Percentiles rank a stretch among this genome's conserved stretches.
Evolutionary conservation across 1,140 invertebrate species (phyloP).

Genomic region (Bathynomus jamesi): DNA sequence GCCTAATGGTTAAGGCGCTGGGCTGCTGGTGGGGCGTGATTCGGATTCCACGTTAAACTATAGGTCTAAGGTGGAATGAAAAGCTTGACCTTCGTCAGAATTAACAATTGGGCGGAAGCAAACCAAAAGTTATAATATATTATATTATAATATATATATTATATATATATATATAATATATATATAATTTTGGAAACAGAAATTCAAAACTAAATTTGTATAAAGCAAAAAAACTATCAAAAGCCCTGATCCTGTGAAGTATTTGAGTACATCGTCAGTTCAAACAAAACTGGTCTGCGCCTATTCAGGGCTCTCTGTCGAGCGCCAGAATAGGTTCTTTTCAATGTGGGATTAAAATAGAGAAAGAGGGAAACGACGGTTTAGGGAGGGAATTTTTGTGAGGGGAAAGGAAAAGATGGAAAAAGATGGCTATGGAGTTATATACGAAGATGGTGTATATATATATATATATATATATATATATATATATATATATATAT

Average conservation of each 20-base stretch:
- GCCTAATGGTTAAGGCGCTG: too few relatives aligned
- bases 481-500: neutral
- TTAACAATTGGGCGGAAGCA: too few relatives aligned
- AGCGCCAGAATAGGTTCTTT: neutral
- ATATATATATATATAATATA: too few relatives aligned
- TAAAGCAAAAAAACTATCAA: neutral
- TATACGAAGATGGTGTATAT: neutral
- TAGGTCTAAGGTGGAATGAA: too few relatives aligned
- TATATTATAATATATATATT: too few relatives aligned
- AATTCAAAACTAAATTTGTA: neutral
- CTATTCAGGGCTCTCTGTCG: neutral
- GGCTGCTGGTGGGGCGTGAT: too few relatives aligned
- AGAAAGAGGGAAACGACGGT: constrained; percentile 17
- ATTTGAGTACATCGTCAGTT: neutral
- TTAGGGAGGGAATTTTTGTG: neutral
- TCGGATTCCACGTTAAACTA: too few relatives aligned
- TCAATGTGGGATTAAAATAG: neutral
- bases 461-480: neutral
- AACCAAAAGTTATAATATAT: too few relatives aligned
- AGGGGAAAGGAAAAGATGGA: neutral
- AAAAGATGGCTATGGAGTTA: neutral
- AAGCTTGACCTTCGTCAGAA: too few relatives aligned
- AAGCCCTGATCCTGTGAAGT: neutral
- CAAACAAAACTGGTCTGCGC: neutral
- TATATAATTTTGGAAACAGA: too few relatives aligned